Percentiles rank a stretch among this genome's conserved stretches.
Conservation (phyloP, 1,140 invertebrate genomes). For the Macrotrachela quadricornifera region DNA sequence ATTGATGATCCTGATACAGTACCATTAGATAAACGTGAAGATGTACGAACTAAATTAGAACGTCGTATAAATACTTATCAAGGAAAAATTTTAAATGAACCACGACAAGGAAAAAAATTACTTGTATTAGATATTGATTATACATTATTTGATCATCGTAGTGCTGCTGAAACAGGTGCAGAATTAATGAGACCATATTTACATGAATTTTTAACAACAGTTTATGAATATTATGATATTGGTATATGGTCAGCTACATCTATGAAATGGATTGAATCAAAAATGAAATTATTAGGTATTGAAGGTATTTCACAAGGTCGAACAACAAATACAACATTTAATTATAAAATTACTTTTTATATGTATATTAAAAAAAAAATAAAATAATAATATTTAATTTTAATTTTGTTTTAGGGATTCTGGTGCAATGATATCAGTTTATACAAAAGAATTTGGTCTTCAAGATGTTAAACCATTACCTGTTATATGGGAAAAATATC, state of each 20-base stretch:
- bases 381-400: too few species aligned
- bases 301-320: too few species aligned
- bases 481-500: constrained; percentile 84
- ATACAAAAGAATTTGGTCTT: constrained; percentile 59
- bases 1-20: constrained; percentile 44
- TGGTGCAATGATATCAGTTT: constrained; percentile 77
- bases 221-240: constrained; percentile 50
- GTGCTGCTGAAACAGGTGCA: constrained; percentile 57
- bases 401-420: constrained; percentile 41
- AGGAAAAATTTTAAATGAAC: constrained; percentile 55
- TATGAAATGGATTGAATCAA: constrained; percentile 94
- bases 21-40: constrained; percentile 11
- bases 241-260: constrained; percentile 59
- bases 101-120: constrained; percentile 60
- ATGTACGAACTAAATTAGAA: constrained; percentile 42
- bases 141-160: constrained; percentile 76
- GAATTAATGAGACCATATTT: constrained; percentile 84
- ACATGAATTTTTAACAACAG: constrained; percentile 75
- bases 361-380: background rate
- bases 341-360: constrained; percentile 79
- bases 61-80: constrained; percentile 62
- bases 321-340: constrained; percentile 35
- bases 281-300: constrained; percentile 77
- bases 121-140: constrained; percentile 90
- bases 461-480: constrained; percentile 75